Evolutionary conservation across 2,888 invertebrate genomes (phyloP), one percentile per base, ranked within the genome.

Genomic region (Drosophila anceps): DNA sequence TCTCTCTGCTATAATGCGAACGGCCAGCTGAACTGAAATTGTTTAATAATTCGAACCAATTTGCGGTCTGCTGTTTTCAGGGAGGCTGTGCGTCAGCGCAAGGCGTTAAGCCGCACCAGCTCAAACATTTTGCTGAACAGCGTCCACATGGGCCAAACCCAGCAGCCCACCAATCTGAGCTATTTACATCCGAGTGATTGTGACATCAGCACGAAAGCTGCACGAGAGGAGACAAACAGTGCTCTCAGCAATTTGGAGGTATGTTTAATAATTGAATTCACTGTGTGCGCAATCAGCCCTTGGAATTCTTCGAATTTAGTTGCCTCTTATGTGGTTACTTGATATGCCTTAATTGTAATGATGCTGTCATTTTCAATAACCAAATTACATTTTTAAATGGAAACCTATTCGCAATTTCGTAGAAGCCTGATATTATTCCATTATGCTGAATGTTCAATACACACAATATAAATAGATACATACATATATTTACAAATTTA

Each of bases 81-180:
- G 91, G 97, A 97, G 93, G 97, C 97, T 2, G 95, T 97, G 13
- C 94, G 97, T 46, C 97, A 97, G 91, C 94, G 97, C 71, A 96
- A 96, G 92, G 97, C 97, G 0, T 92, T 97, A 57, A 96, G 97
- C 59, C 94, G 97, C 72, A 97, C 97, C n/a, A 97, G 96, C 58
- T 97, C 96, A 71, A 97, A 97, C 92, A 97, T 97, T 71, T 95
- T 97, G 51, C 92, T 97, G 67, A 97, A 97, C 92, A 96, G 96
- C 89, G 97, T 97, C 62, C 97, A 97, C 92, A 95, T 96, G 92
- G 96, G 96, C 82, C 95, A 96, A 81, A 95, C 96, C 2, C 96
- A 96, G 0, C 96, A 96, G 91, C 94, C 95, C 59, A 95, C 95
- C 44, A 95, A 95, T 90, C 93, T 94, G 74, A 95, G 94, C 91